Percentiles rank a stretch among this genome's conserved stretches.
These are phyloP conservation scores for Mycalesis mineus DNA, from an alignment of 2,888 invertebrate species.

Conservation along the genomic window DNA sequence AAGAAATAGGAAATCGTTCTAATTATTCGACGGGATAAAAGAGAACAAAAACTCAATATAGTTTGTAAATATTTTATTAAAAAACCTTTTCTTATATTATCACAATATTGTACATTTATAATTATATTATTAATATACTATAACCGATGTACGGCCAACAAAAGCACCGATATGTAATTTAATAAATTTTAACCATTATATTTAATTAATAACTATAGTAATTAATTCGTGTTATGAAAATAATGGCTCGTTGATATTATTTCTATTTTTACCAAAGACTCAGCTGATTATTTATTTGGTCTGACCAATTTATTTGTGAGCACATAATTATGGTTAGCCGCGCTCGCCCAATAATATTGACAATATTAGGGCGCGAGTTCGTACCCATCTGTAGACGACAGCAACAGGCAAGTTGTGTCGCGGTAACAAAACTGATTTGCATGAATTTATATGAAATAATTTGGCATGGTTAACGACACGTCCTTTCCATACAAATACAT, in stretches of 20 bases:
- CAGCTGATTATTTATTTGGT: neutral
- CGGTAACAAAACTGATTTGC: too few species aligned
- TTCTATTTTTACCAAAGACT: neutral
- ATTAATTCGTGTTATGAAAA: neutral
- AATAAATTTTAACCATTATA: conserved; percentile 23
- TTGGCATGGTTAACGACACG: too few species aligned
- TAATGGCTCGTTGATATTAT: neutral
- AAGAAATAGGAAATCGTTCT: neutral
- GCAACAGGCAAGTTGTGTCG: too few species aligned
- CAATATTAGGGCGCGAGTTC: too few species aligned
- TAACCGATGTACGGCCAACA: conserved; percentile 57
- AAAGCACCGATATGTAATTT: conserved; percentile 62
- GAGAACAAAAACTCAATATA: neutral
- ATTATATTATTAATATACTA: conserved; percentile 12
- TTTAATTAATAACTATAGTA: neutral
- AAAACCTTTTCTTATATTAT: conserved; percentile 46
- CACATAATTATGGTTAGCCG: too few species aligned
- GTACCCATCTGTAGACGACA: too few species aligned
- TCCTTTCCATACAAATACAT: too few species aligned
- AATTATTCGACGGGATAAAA: neutral
- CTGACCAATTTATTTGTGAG: neutral
- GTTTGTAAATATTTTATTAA: conserved; percentile 33
- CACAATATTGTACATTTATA: conserved; percentile 53
- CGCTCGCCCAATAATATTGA: too few species aligned
- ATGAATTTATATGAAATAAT: too few species aligned